phyloP scores from a whole-genome alignment of 2,888 invertebrate species.

The Tetanocera ferruginea region DNA sequence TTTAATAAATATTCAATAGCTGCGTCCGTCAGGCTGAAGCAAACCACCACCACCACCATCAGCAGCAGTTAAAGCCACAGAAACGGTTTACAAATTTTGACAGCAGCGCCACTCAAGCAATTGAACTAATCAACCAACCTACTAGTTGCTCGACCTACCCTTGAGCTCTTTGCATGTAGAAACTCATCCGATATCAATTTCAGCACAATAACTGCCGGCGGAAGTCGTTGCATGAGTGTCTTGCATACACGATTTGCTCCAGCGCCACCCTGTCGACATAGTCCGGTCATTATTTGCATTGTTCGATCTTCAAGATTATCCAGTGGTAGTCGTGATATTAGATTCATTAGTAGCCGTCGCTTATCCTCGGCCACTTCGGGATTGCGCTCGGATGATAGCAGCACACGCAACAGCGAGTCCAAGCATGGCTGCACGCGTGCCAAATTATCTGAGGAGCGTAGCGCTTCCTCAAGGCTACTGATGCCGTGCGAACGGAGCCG shows the following conservation, averaged over 20 bases:
- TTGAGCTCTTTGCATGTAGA: slow-evolving; percentile 69
- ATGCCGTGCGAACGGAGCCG: slow-evolving; percentile 66
- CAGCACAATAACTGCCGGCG: slow-evolving; percentile 69
- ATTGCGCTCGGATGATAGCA: slow-evolving; percentile 76
- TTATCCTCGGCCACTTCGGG: slow-evolving; percentile 68
- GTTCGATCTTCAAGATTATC: slow-evolving; percentile 69
- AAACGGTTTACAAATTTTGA: not conserved
- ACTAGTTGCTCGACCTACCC: slow-evolving; percentile 56
- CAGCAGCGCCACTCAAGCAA: slow-evolving; percentile 29
- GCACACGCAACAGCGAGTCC: slow-evolving; percentile 75
- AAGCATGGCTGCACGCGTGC: slow-evolving; percentile 74
- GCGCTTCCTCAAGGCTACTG: slow-evolving; percentile 62
- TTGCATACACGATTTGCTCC: slow-evolving; percentile 70
- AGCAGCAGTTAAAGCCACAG: not conserved
- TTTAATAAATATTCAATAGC: slow-evolving; percentile 27
- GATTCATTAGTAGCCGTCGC: slow-evolving; percentile 65
- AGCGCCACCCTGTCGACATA: slow-evolving; percentile 68
- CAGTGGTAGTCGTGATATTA: slow-evolving; percentile 67
- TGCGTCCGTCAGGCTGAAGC: not conserved
- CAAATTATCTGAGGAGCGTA: slow-evolving; percentile 72
- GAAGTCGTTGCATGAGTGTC: slow-evolving; percentile 69
- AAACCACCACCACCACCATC: not conserved
- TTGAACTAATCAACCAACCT: not conserved
- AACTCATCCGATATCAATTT: slow-evolving; percentile 69
- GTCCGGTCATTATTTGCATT: slow-evolving; percentile 66